Evolutionary conservation across 30 jellyfish, hydroid and myxozoan genomes (phyloP).

Genomic region (Turritopsis rubra): DNA sequence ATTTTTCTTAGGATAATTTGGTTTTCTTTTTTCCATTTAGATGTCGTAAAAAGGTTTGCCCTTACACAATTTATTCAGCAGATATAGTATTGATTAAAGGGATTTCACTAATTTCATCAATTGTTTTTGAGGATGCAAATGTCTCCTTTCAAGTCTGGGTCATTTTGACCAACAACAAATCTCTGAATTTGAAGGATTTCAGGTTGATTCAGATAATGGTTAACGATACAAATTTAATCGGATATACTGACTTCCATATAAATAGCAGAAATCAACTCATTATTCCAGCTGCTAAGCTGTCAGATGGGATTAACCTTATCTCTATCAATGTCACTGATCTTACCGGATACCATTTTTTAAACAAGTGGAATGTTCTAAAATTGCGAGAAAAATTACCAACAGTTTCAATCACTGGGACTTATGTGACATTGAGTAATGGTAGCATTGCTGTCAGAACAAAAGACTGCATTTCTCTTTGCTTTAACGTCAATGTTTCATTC

Average conservation of each 20-base stretch:
- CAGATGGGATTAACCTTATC: not conserved
- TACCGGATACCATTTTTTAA: not conserved
- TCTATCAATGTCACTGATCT: not conserved
- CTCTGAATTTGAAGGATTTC: not conserved
- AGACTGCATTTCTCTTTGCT: not conserved
- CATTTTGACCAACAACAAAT: not conserved
- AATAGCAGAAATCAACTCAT: not conserved
- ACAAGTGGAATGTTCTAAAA: not conserved
- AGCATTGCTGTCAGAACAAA: conserved; percentile 13
- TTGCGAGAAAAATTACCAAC: not conserved
- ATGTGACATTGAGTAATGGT: not conserved
- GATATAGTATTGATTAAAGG: not conserved
- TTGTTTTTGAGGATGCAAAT: not conserved
- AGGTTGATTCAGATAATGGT: not conserved
- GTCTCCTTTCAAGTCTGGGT: not conserved
- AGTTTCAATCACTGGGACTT: not conserved
- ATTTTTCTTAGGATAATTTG: not conserved
- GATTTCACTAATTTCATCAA: not conserved
- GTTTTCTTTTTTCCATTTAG: not conserved
- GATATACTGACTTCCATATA: not conserved
- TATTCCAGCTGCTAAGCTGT: not conserved
- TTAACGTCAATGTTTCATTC: not conserved
- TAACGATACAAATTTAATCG: not conserved
- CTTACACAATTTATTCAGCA: not conserved
- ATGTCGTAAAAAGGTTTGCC: not conserved